Base-by-base conservation (phyloP, 2,797 vertebrate genomes). In the Tauraco hartlaubi region DNA sequence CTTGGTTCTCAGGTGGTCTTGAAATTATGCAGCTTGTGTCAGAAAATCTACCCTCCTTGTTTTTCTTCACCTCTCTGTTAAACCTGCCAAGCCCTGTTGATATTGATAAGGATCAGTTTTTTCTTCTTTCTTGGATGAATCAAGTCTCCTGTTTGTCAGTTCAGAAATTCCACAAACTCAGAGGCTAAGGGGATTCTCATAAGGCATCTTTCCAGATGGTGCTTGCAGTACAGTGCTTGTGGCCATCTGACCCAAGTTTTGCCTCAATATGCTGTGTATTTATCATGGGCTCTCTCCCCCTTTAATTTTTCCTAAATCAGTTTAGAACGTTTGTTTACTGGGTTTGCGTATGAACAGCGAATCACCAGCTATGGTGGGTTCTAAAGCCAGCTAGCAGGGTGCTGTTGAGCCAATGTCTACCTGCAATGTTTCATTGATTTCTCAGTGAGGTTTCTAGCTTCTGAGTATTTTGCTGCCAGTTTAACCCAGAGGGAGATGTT, bases 351-450 rank as follows among this genome's bases (percentile, higher is more conserved):
- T 66, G 67, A 94, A 54, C 83, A 69, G 63, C 89, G 92, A 48
- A 96, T 86, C 63, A 55, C 46, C 41, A 55, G 56, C 49, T 69
- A 66, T 35, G 52, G 25, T 51, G 52, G 17, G 11, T 94, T 81
- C 67, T 74, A 25, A 96, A 94, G 49, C 85, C n/a, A 35, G 55
- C 86, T 86, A 93, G 8, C 44, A 76, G 79, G 76, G 51, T 80
- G 68, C 29, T 4, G 0, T 93, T 33, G 62, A 87, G 88, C 59
- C 78, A 68, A 11, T 54, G 49, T 56, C 91, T 67, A 89, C 79
- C 64, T 92, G 69, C 64, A 67, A 11, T 85, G 81, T 61, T 89
- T 96, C 88, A 95, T 97, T 97, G 94, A 78, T 95, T 96, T 94
- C 71, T 80, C 77, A 56, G 69, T 76, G n/a, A 59, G 87, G 44